These are phyloP conservation scores for Empis stercorea DNA, from an alignment of 2,888 invertebrate species.

Conservation along the genomic window DNA sequence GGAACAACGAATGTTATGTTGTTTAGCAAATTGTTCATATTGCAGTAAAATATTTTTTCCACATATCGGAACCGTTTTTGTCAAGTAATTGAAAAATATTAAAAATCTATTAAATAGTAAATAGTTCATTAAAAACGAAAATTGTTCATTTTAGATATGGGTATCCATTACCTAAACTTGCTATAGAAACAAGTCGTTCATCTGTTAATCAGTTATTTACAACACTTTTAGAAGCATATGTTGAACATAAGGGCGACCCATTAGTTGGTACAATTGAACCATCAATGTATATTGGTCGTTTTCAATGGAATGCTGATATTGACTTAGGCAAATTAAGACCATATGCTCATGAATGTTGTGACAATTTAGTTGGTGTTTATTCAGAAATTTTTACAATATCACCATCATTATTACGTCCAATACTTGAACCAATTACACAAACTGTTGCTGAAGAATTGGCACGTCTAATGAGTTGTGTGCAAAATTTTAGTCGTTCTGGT, in stretches of 20 bases:
- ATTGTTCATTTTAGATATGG: constrained; percentile 40
- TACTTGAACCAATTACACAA: constrained; percentile 68
- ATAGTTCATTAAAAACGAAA: too few species aligned
- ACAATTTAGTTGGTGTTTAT: constrained; percentile 51
- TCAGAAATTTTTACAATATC: constrained; percentile 47
- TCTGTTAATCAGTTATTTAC: constrained; percentile 40
- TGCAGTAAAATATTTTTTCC: constrained; percentile 62
- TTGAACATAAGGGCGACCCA: constrained; percentile 87
- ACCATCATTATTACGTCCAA: constrained; percentile 59
- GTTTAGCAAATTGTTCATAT: constrained; percentile 79
- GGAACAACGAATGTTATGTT: constrained; percentile 72
- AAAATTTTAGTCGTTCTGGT: constrained; percentile 53
- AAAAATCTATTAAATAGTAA: neutral
- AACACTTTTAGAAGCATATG: constrained; percentile 59
- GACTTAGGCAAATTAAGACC: constrained; percentile 67
- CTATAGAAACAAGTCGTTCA: constrained; percentile 54
- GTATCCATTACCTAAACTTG: constrained; percentile 60
- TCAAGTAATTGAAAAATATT: constrained; percentile 20
- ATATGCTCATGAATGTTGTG: constrained; percentile 79
- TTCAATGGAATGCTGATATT: constrained; percentile 70
- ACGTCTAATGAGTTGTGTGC: constrained; percentile 69
- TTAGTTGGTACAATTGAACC: constrained; percentile 92
- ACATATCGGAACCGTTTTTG: constrained; percentile 53
- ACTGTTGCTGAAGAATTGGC: constrained; percentile 87
- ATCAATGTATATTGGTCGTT: constrained; percentile 85